phyloP scores from a whole-genome alignment of 2,797 vertebrate species.

The Cirrhinus molitorella region DNA sequence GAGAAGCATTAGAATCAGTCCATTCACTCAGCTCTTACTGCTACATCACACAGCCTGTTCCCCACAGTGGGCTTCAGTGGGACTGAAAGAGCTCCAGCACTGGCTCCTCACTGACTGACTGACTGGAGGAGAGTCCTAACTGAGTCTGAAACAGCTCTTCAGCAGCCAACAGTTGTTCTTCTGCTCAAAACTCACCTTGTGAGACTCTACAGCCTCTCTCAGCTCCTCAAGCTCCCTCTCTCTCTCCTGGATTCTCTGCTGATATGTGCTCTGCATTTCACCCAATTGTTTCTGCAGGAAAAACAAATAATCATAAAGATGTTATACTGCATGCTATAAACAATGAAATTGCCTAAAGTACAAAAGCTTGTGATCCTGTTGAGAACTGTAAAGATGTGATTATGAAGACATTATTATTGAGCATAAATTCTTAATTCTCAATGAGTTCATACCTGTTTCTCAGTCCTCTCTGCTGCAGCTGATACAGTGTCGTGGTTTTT shows the following conservation, averaged over 20 bases:
- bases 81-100: conserved; percentile 20
- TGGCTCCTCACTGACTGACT: too few relatives aligned
- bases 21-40: conserved; percentile 10
- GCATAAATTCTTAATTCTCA: too few relatives aligned
- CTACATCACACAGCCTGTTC: conserved; percentile 13
- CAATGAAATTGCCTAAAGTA: too few relatives aligned
- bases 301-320: too few relatives aligned
- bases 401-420: too few relatives aligned
- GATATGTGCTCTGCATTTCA: background rate
- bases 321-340: too few relatives aligned
- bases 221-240: background rate
- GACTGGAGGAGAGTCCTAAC: too few relatives aligned
- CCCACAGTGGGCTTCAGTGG: conserved; percentile 2
- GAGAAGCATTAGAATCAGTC: background rate
- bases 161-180: background rate
- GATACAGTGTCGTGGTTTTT: background rate
- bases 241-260: background rate
- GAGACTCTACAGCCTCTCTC: background rate
- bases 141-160: background rate
- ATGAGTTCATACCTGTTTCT: background rate
- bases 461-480: background rate
- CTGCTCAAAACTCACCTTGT: background rate
- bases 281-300: background rate
- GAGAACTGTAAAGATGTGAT: too few relatives aligned
- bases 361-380: too few relatives aligned